phyloP scores from a whole-genome alignment of 2,797 vertebrate genomes.

The Scolopax rusticola region DNA sequence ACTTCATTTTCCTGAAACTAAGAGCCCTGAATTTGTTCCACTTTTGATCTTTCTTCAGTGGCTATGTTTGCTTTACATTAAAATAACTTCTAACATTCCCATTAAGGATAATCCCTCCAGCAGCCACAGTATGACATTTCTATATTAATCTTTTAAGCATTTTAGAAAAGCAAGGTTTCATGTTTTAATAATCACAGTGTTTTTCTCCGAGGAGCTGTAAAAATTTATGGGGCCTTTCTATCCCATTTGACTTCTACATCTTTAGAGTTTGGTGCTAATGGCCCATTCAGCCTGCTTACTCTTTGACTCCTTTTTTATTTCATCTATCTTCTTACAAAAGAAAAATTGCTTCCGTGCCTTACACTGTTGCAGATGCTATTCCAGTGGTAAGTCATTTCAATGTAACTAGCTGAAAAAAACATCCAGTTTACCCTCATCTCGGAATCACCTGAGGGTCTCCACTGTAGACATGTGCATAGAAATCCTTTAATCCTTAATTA shows the following conservation, averaged over 20 bases:
- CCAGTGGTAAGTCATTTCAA: slow-evolving; percentile 37
- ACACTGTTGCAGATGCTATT: slow-evolving; percentile 36
- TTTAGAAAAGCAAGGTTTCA: slow-evolving; percentile 74
- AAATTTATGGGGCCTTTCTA: slow-evolving; percentile 77
- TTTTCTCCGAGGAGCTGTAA: slow-evolving; percentile 72
- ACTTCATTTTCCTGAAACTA: slow-evolving; percentile 61
- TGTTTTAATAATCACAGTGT: slow-evolving; percentile 76
- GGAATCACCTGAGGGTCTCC: slow-evolving; percentile 11
- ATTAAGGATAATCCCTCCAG: slow-evolving; percentile 74
- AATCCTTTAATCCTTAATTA: slow-evolving; percentile 33
- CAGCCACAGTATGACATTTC: slow-evolving; percentile 69
- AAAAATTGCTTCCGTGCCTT: slow-evolving; percentile 54
- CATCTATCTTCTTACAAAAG: slow-evolving; percentile 69
- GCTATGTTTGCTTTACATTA: slow-evolving; percentile 75
- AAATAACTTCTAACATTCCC: slow-evolving; percentile 72
- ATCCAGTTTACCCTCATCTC: neutral
- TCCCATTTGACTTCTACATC: slow-evolving; percentile 75
- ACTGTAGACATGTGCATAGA: neutral
- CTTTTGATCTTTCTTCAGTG: slow-evolving; percentile 69
- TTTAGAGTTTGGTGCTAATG: slow-evolving; percentile 73
- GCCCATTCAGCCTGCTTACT: slow-evolving; percentile 61
- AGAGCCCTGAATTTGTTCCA: slow-evolving; percentile 51
- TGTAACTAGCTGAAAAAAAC: neutral
- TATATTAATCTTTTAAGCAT: slow-evolving; percentile 76
- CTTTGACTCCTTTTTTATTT: slow-evolving; percentile 60